Conservation (phyloP, 2,113 vertebrate genomes). For the Pangasianodon gigas region DNA sequence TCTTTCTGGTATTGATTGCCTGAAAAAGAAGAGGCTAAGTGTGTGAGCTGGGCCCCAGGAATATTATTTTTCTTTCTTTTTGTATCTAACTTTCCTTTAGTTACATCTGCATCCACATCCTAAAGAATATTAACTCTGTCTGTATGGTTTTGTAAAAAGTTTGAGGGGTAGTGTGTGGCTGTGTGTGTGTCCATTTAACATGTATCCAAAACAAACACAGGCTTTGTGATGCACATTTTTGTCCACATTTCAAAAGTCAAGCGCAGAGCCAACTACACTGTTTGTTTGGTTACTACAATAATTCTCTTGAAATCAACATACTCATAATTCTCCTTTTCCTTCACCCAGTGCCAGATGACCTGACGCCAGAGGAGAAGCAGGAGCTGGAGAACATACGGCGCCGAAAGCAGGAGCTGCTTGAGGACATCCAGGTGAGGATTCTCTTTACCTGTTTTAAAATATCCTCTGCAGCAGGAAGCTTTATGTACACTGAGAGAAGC, state of each 20-base stretch:
- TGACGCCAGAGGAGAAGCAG: conserved; percentile 92
- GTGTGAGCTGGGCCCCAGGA: not conserved
- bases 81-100: not conserved
- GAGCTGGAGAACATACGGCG: conserved; percentile 94
- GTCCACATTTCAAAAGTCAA: not conserved
- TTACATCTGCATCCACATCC: not conserved
- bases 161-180: not conserved
- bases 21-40: not conserved
- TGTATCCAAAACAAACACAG: not conserved
- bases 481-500: not conserved
- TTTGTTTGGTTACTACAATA: not conserved
- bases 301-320: not conserved
- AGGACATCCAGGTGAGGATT: conserved; percentile 87
- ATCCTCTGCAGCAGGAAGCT: not conserved
- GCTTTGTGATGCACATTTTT: not conserved
- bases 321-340: conserved; percentile 39
- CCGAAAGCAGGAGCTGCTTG: conserved; percentile 93
- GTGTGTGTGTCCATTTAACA: not conserved
- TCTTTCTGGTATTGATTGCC: conserved; percentile 32
- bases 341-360: conserved; percentile 85
- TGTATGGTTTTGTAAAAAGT: not conserved
- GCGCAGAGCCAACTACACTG: not conserved
- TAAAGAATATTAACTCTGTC: not conserved
- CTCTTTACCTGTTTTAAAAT: not conserved
- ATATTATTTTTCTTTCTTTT: not conserved